Evolutionary conservation across 2,888 invertebrate genomes (phyloP).

Genomic region (Acleris sparsana): DNA sequence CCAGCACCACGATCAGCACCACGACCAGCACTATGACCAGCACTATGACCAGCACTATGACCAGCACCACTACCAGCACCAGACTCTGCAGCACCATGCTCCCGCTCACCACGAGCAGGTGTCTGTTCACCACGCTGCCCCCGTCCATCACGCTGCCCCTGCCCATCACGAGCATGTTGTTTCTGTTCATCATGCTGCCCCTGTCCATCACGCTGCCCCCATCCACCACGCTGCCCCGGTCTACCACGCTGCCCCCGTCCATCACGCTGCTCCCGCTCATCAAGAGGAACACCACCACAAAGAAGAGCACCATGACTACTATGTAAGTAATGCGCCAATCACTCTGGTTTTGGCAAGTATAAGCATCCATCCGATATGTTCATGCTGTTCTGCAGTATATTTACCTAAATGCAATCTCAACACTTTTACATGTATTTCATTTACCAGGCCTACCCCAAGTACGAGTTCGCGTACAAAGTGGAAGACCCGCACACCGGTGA

Average conservation of each 20-base stretch:
- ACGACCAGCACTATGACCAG: neutral
- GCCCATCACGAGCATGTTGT: constrained; percentile 18
- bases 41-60: neutral
- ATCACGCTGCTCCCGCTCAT: constrained; percentile 23
- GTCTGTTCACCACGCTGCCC: constrained; percentile 36
- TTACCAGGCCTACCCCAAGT: constrained; percentile 50
- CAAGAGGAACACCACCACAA: constrained; percentile 20
- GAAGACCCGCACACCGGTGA: constrained; percentile 58
- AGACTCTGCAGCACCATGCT: neutral
- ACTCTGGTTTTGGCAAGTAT: no score
- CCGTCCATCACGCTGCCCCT: constrained; percentile 38
- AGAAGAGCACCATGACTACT: constrained; percentile 32
- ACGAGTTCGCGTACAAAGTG: constrained; percentile 56
- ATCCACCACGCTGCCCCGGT: constrained; percentile 35
- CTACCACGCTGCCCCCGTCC: constrained; percentile 26
- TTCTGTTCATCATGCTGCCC: constrained; percentile 13
- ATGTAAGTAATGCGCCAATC: constrained; percentile 6
- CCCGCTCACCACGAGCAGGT: constrained; percentile 23
- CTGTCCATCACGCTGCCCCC: constrained; percentile 40
- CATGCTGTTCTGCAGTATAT: no score
- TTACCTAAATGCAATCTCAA: no score
- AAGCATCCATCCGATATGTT: no score
- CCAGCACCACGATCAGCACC: constrained; percentile 12
- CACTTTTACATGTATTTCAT: no score
- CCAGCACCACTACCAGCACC: no score